phyloP scores from a whole-genome alignment of 2,888 invertebrate genomes.

The Apamea sordens region DNA sequence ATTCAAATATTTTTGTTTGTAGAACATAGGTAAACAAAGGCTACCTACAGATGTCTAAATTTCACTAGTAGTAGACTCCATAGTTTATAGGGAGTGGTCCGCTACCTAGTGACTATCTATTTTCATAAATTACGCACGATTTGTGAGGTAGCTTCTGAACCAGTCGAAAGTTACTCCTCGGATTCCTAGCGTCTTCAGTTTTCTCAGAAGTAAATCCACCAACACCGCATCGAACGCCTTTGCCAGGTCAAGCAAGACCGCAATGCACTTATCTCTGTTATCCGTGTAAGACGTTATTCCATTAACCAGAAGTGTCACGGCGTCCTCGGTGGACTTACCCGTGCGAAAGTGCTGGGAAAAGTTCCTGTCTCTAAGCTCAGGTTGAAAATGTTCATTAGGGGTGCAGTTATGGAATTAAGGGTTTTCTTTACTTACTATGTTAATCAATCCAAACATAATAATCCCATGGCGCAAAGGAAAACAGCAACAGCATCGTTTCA shows the following conservation, averaged over 20 bases:
- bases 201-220: background rate
- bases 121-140: background rate
- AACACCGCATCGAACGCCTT: background rate
- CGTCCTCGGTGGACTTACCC: background rate
- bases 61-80: no score
- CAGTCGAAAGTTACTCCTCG: background rate
- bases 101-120: background rate
- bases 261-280: background rate
- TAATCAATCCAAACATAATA: slow-evolving; percentile 83
- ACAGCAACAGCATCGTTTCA: slow-evolving; percentile 85
- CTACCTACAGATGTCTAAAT: no score
- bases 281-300: background rate
- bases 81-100: background rate
- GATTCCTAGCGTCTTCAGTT: background rate
- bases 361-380: no score
- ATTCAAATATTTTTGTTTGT: no score
- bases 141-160: background rate
- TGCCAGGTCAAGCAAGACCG: background rate
- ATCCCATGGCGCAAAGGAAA: slow-evolving; percentile 84
- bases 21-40: no score
- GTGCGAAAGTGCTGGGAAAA: background rate
- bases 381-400: no score
- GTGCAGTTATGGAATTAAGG: no score
- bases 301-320: background rate
- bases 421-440: slow-evolving; percentile 79